Evolutionary conservation across 2,797 vertebrate genomes (phyloP).

Genomic region (Clarias pachynema): DNA sequence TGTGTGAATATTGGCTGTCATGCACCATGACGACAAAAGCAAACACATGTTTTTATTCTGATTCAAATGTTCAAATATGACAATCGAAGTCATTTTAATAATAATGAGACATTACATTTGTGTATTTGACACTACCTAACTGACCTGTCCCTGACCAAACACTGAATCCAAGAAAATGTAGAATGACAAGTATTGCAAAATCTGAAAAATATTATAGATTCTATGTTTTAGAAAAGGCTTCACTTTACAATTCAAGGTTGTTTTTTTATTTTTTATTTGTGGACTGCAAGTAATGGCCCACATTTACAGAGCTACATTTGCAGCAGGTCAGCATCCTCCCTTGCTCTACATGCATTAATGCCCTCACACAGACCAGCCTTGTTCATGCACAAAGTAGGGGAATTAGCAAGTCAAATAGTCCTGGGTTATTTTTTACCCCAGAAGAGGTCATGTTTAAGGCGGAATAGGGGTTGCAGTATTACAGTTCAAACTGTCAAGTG

Average conservation of each 20-base stretch:
- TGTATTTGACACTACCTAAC: neutral
- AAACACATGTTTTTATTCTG: neutral
- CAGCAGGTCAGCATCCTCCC: constrained; percentile 24
- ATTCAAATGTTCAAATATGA: neutral
- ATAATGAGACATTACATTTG: neutral
- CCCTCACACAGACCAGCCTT: constrained; percentile 4
- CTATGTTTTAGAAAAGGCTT: neutral
- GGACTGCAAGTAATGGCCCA: neutral
- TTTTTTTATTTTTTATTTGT: neutral
- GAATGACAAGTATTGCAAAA: neutral
- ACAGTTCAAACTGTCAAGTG: constrained; percentile 45
- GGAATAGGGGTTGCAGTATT: constrained; percentile 31
- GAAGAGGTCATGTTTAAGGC: constrained; percentile 34
- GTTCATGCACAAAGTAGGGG: constrained; percentile 13
- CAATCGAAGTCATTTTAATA: neutral
- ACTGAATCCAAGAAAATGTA: neutral
- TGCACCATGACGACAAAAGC: neutral
- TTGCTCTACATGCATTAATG: constrained; percentile 6
- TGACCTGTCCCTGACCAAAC: neutral
- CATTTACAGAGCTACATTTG: constrained; percentile 1
- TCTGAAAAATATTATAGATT: neutral
- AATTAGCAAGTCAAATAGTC: constrained; percentile 36
- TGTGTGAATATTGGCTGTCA: neutral
- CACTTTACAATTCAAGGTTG: neutral
- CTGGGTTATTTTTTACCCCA: constrained; percentile 42